Evolutionary conservation across 2,888 invertebrate genomes (phyloP).

Genomic region (Drosophila aldrichi): DNA sequence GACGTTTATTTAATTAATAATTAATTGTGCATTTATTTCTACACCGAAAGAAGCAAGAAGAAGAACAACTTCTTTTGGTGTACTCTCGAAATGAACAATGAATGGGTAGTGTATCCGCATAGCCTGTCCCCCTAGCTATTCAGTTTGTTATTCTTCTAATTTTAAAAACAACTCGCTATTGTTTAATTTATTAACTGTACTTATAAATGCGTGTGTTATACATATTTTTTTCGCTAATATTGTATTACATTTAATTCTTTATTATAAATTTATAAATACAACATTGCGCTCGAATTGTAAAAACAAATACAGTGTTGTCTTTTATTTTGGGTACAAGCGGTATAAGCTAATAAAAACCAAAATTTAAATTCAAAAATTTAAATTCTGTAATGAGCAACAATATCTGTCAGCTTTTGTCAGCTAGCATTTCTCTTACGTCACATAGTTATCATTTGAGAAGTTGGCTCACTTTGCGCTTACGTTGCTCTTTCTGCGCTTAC

Average conservation of each 20-base stretch:
- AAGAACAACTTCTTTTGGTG: constrained; percentile 63
- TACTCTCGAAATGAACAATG: constrained; percentile 71
- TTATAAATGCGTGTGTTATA: constrained; percentile 73
- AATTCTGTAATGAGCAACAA: not conserved
- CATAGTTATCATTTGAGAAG: not conserved
- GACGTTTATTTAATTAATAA: constrained; percentile 49
- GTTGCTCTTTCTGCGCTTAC: constrained; percentile 23
- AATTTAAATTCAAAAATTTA: not conserved
- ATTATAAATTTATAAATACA: constrained; percentile 63
- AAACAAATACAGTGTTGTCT: not conserved
- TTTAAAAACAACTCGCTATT: constrained; percentile 56
- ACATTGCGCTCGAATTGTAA: constrained; percentile 63
- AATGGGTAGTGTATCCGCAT: constrained; percentile 25
- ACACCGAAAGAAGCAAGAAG: constrained; percentile 66
- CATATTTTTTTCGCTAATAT: constrained; percentile 57
- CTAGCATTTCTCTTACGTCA: not conserved
- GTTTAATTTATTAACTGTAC: constrained; percentile 84
- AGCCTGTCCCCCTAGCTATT: not conserved
- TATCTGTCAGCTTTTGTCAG: constrained; percentile 3
- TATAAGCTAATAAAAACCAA: not conserved
- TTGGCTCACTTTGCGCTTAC: constrained; percentile 26
- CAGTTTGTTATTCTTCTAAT: constrained; percentile 10
- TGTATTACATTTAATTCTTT: constrained; percentile 65
- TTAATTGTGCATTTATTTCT: constrained; percentile 74
- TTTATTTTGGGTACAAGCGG: not conserved